Evolutionary conservation across 2,888 invertebrate genomes (phyloP).

Genomic region (Athalia cordata): DNA sequence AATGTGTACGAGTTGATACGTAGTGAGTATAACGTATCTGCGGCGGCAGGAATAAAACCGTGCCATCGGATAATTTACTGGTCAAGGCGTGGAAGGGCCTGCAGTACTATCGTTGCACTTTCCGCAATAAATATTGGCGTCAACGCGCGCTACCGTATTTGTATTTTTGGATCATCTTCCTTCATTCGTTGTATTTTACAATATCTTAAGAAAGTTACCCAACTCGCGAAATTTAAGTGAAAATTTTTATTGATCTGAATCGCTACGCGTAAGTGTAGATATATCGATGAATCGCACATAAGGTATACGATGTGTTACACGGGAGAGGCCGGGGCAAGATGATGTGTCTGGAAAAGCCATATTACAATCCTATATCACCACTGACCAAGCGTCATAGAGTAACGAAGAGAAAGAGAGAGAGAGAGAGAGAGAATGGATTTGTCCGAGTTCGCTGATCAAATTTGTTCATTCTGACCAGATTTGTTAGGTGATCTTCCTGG

Average conservation of each 20-base stretch:
- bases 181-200: constrained; percentile 17
- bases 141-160: constrained; percentile 11
- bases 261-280: background rate
- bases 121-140: constrained; percentile 17
- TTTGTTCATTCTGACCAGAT: no score
- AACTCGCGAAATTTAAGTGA: constrained; percentile 29
- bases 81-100: constrained; percentile 18
- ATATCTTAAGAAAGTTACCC: background rate
- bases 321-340: no score
- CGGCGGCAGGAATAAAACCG: constrained; percentile 23
- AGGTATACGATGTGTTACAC: no score
- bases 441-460: no score
- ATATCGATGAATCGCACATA: background rate
- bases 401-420: no score
- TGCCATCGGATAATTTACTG: constrained; percentile 29
- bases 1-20: background rate
- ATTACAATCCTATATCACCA: no score
- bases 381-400: no score
- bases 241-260: constrained; percentile 30
- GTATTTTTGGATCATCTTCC: constrained; percentile 18
- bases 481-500: no score
- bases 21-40: background rate
- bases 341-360: no score
- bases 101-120: constrained; percentile 13
- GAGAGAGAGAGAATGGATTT: no score